Evolutionary conservation across 2,888 invertebrate species (phyloP), one percentile per base, ranked within the genome.

Genomic region (Ormia ochracea): DNA sequence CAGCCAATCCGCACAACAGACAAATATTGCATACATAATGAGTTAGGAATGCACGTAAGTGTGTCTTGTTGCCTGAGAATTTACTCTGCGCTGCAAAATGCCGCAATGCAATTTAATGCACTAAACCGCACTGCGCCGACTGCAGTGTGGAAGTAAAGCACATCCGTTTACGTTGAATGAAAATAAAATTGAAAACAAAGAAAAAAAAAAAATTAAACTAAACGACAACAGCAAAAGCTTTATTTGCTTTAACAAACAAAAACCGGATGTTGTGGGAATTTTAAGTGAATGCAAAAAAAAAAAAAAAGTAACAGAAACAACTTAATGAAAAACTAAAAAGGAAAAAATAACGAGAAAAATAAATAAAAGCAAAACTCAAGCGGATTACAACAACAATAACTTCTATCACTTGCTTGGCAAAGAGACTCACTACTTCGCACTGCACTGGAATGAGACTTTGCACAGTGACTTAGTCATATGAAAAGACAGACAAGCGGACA

Each of bases 251-350:
- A 66, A 56, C 77, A 81, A 74, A 74, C 58, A 78, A 69, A 81
- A 81, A 81, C 78, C 78, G 81, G 81, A 81, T 75, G 78, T 77
- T 78, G 77, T 81, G 78, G 74, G 78, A 81, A 81, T 77, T 81
- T 77, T 75, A 78, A 66, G 66, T 77, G 66, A 66, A 69, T 65
- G 69, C 41, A 38, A 73, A 72, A 66, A 21, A n/a, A 72, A 66
- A 21, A n/a, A 68, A 54, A 36, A 48, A 50, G 28, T 7, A 66
- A 69, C 26, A 59, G 69, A 52, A 26, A 36, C 63, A 61, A 54
- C 50, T 52, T 68, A 26, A 75, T 63, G 9, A 56, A 56, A 45
- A 54, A 26, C 4, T 28, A 70, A 43, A 23, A 45, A 43, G n/a
- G n/a, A n/a, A n/a, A n/a, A n/a, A n/a, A n/a, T n/a, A n/a, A n/a